Base-by-base conservation (phyloP, 2,888 invertebrate genomes). In the Lathronympha strigana region DNA sequence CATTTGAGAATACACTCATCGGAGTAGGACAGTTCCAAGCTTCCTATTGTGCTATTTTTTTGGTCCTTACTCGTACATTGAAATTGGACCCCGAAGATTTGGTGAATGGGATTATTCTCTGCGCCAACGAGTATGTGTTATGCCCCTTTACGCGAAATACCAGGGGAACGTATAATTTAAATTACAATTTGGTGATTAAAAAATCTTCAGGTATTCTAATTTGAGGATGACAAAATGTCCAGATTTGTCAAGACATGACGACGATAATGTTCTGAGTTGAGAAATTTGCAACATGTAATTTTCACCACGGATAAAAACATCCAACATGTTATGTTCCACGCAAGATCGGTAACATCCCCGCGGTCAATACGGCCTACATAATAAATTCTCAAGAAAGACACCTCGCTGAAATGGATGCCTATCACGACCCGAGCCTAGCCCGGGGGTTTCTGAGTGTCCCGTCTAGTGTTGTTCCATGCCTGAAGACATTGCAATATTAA, bases 321-420 rank as follows among this genome's bases (percentile, higher is more conserved):
- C 11, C 31, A 15, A 31, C 31, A 33, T 33, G 33, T 33, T 19
- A 33, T 33, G 33, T 33, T 19, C 51, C 43, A 19, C 21, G 13
- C 8, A 19, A 0, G 17, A 50, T 51, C 31, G 31, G 31, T 11
- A 43, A 21, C 31, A 19, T 19, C 5, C 57, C 17, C 28, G 21
- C 57, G 63, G 66, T 68, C 70, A 70, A 72, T 73, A 73, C 69
- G 71, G 63, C 69, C 67, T 67, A 45, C 68, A 70, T 68, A 73
- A 74, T 74, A 73, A 72, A 74, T 73, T 74, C 69, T 66, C 45
- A 45, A 67, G 70, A 62, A 72, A 70, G 70, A 28, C n/a, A n/a
- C 36, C 62, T 60, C 50, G 50, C 40, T n/a, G 25, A 63, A 63
- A 63, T 50, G 50, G 57, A 57, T 58, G 63, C 57, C 63, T 57